Base-by-base conservation (phyloP, 2,797 vertebrate species). In the Knipowitschia caucasica region DNA sequence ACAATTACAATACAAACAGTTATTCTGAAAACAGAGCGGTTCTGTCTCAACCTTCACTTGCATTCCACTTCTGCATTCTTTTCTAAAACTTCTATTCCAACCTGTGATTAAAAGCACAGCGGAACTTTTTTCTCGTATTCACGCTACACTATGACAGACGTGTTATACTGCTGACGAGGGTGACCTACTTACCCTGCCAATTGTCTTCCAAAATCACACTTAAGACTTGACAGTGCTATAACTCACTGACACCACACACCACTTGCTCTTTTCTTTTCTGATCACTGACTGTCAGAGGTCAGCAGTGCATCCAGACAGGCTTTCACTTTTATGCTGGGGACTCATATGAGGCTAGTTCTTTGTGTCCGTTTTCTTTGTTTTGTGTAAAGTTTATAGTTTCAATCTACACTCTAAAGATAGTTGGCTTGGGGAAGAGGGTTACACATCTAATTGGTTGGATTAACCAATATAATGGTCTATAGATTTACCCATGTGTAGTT, bases 201-300 rank as follows among this genome's bases (percentile, higher is more conserved):
- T 44, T 24, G 14, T 30, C n/a, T 31, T 4, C 21, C 2, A 24
- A 5, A 34, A 8, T 50, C 47, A 35, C 47, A 50, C 30, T 45
- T 56, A 24, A 25, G 20, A 5, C 7, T 17, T 30, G n/a, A 4
- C 11, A 36, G 10, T 14, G 14, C 27, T 21, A n/a, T 51, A n/a
- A 60, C 34, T 67, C 23, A 65, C 9, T 2, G 18, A 39, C 50
- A 31, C 31, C 50, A 30, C 43, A 53, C 43, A 50, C 39, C 25
- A 34, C 27, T 8, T 54, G n/a, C 6, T 30, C 51, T 49, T 60
- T 44, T 31, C 39, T 20, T 43, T 6, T 25, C 9, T 31, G 11
- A 4, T 5, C 40, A 31, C 12, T 45, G 36, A 58, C 2, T 64
- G 54, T 46, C 34, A 59, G 42, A 2, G 5, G 50, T 62, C 34